A percentile compares a stretch with the other conserved stretches of the same genome.
These are phyloP conservation scores for Acipenser oxyrinchus DNA, from an alignment of 2,797 vertebrate genomes.

Conservation along the genomic window DNA sequence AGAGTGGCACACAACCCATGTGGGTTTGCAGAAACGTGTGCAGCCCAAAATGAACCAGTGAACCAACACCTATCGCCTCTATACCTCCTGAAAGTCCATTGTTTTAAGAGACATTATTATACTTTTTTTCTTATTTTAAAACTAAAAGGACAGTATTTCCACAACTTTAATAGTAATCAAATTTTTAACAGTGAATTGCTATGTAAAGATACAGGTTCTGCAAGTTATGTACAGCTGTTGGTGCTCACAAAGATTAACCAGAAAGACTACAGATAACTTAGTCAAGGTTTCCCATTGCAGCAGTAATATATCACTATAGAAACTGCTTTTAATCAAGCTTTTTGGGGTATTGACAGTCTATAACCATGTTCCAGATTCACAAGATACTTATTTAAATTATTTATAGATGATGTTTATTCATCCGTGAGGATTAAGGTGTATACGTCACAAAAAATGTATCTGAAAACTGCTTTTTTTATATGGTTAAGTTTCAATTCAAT, in stretches of 20 bases:
- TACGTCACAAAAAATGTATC: conserved; percentile 61
- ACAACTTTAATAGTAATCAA: too few relatives aligned
- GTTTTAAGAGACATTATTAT: conserved; percentile 1
- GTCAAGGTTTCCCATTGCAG: too few relatives aligned
- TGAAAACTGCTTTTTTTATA: conserved; percentile 72
- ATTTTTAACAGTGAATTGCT: too few relatives aligned
- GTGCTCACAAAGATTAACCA: too few relatives aligned
- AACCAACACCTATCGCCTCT: conserved; percentile 3
- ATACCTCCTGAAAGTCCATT: conserved; percentile 10
- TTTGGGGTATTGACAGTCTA: not conserved
- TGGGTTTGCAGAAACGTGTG: not conserved
- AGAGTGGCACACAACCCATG: not conserved
- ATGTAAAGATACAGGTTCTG: too few relatives aligned
- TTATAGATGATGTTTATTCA: conserved; percentile 74
- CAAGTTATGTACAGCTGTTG: too few relatives aligned
- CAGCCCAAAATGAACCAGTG: conserved; percentile 6
- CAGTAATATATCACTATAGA: too few relatives aligned
- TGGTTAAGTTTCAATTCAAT: conserved; percentile 70
- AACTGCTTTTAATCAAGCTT: too few relatives aligned
- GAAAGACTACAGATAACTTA: too few relatives aligned
- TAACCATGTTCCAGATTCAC: conserved; percentile 14
- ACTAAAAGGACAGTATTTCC: not conserved
- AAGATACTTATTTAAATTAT: conserved; percentile 80
- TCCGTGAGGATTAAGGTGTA: conserved; percentile 68
- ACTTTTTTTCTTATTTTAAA: conserved; percentile 8